Conservation (phyloP, 23 tunicate genomes). For the Phallusia fumigata region DNA sequence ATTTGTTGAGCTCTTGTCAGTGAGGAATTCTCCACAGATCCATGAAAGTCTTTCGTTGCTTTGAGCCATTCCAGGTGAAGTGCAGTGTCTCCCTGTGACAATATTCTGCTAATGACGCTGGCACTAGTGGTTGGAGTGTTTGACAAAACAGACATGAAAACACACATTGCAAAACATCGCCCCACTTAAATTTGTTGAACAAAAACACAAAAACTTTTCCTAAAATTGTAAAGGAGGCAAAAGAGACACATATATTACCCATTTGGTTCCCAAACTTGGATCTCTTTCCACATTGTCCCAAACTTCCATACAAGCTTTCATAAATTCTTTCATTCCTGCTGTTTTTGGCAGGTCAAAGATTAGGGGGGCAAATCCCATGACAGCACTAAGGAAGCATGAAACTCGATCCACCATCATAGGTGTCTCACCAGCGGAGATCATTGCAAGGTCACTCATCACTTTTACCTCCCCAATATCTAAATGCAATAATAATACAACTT, state of each 20-base stretch:
- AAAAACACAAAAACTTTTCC: too few species aligned
- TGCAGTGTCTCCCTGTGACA: conserved; percentile 27
- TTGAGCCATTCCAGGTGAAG: conserved; percentile 34
- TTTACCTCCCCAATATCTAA: conserved; percentile 35
- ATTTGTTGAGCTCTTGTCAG: conserved; percentile 37
- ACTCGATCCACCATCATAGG: conserved; percentile 49
- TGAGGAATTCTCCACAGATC: conserved; percentile 47
- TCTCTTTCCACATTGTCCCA: conserved; percentile 44
- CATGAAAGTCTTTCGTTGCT: conserved; percentile 33
- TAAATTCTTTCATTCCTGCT: conserved; percentile 16
- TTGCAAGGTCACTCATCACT: conserved; percentile 70
- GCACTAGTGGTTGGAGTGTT: too few species aligned
- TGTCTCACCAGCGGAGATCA: conserved; percentile 58
- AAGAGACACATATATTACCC: conserved; percentile 16
- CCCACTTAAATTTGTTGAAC: too few species aligned
- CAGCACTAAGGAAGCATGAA: conserved; percentile 47
- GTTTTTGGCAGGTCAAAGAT: conserved; percentile 40
- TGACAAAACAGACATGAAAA: too few species aligned
- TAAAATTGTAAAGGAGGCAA: too few species aligned
- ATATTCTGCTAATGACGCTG: not conserved
- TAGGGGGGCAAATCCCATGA: conserved; percentile 63
- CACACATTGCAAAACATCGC: too few species aligned
- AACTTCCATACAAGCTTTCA: conserved; percentile 34
- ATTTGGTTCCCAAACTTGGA: conserved; percentile 6
- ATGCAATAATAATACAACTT: not conserved